phyloP scores from a whole-genome alignment of 2,113 vertebrate genomes.

The Cyprinus carpio region DNA sequence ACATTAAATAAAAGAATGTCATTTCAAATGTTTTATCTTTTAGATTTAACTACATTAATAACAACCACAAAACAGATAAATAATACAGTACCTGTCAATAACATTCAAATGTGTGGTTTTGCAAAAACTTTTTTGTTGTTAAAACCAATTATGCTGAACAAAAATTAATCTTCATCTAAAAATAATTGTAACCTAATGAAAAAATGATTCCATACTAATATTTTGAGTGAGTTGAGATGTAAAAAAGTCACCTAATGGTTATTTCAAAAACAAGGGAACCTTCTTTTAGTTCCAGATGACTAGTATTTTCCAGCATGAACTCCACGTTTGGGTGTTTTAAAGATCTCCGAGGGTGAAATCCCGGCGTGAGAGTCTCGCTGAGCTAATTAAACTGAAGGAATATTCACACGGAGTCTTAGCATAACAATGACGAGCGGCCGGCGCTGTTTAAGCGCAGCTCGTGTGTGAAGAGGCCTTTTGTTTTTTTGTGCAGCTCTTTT shows the following conservation, averaged over 20 bases:
- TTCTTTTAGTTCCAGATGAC: background rate
- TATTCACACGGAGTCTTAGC: slow-evolving; percentile 58
- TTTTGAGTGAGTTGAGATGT: background rate
- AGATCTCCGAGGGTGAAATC: background rate
- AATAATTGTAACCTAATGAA: background rate
- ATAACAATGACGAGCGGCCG: slow-evolving; percentile 57
- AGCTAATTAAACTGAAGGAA: slow-evolving; percentile 61
- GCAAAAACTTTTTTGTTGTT: background rate
- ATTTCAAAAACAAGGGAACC: background rate
- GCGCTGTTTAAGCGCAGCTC: slow-evolving; percentile 49
- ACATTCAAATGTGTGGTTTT: background rate
- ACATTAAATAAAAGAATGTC: background rate
- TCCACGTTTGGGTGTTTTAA: background rate
- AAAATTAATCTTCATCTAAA: background rate
- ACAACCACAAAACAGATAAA: background rate
- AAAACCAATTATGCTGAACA: background rate
- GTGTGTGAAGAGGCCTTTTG: slow-evolving; percentile 60
- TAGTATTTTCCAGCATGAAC: background rate
- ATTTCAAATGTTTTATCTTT: background rate
- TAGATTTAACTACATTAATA: background rate
- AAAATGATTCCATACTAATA: background rate
- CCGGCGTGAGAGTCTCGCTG: slow-evolving; percentile 28
- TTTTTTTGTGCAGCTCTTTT: slow-evolving; percentile 60
- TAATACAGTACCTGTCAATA: background rate
- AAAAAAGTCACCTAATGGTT: background rate